Conservation (phyloP, 2,888 invertebrate genomes). For the Nemapogon koenigi region DNA sequence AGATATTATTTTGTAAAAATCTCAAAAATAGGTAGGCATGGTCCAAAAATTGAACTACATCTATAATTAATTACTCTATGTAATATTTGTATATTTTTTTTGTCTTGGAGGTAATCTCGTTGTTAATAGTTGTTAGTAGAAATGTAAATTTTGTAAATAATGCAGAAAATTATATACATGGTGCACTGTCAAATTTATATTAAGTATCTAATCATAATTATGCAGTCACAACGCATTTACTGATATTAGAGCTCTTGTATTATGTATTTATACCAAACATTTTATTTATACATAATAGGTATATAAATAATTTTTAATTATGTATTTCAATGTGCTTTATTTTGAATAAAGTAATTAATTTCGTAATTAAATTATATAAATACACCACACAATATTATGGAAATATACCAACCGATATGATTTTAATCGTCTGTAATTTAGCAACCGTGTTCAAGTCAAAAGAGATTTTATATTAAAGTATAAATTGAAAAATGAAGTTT, state of each 20-base stretch:
- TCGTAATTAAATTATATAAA: neutral
- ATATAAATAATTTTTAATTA: neutral
- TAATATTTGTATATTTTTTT: no score
- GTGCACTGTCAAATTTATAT: constrained; percentile 40
- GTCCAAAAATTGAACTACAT: no score
- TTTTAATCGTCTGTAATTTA: constrained; percentile 59
- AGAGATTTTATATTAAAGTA: constrained; percentile 59
- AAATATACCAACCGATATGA: constrained; percentile 1
- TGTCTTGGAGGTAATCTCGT: constrained; percentile 25
- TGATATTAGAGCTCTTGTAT: neutral
- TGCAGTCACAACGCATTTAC: constrained; percentile 11
- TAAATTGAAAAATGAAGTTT: constrained; percentile 16
- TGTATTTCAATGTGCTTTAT: neutral
- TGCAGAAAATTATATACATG: constrained; percentile 28
- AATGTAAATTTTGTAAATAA: constrained; percentile 59
- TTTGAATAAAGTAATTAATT: neutral
- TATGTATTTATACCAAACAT: neutral
- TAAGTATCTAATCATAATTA: constrained; percentile 6
- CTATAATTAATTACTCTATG: no score
- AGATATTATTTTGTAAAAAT: no score
- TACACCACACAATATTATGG: no score
- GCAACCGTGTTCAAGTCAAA: constrained; percentile 66
- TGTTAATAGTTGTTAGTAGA: constrained; percentile 56
- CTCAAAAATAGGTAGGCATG: no score
- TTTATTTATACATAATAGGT: neutral